Base-by-base conservation (phyloP, 2,888 invertebrate species). In the Stratiomys singularior region DNA sequence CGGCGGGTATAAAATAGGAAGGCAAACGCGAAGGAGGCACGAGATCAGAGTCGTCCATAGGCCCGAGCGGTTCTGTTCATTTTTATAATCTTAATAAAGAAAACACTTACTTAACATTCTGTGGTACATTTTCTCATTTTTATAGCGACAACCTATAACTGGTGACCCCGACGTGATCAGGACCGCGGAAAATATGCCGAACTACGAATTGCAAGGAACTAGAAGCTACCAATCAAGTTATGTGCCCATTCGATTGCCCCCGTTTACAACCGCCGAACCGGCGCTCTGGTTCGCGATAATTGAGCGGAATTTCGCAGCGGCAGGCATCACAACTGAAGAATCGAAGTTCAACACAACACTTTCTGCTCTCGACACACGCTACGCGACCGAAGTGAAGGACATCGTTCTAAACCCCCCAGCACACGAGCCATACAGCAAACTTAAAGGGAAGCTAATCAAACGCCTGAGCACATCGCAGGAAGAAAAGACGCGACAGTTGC, bases 401-500 rank as follows among this genome's bases (percentile, higher is more conserved):
- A 15, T 60, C 15, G 5, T 60, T 5, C 25, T 60, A 11, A 60
- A 23, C 3, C 60, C 60, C 0, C 60, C 21, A 11, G 60, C 21
- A 11, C 9, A 21, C 13, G 13, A 60, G 11, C 60, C 23, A 23
- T 60, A 25, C 25, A 60, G n/a, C 23, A 25, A 13, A 25, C 15
- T 60, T 7, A 60, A 60, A 25, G 60, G 18, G 7, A 15, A 13
- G 18, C 21, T 60, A 21, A 25, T 23, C 60, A 60, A 60, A n/a
- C n/a, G 60, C 5, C 60, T 60, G 23, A 25, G 60, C 13, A 25
- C 60, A 7, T 60, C 60, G 25, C 60, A 60, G 60, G 60, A 60
- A 18, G 23, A 25, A 4, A 60, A 60, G 13, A 60, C 23, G 25
- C 23, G 23, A 13, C 3, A 25, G 23, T 18, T 60, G 5, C 23